Conservation (phyloP, 2,113 vertebrate genomes). For the Ophthalmolycus amberensis region DNA sequence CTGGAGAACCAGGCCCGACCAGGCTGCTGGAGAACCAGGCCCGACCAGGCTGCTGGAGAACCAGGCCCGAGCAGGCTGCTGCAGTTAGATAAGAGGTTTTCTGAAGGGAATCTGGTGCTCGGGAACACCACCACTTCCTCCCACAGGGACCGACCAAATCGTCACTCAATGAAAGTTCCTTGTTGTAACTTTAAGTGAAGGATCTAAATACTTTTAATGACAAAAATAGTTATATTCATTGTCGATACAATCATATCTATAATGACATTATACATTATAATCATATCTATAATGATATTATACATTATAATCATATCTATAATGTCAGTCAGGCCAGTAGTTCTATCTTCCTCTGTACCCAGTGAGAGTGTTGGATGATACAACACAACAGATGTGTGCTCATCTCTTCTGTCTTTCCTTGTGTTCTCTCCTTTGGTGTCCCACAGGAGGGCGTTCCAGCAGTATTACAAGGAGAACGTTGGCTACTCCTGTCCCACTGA, state of each 20-base stretch:
- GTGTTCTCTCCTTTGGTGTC: slow-evolving; percentile 3
- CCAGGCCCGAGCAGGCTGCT: too few relatives aligned
- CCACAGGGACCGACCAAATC: too few relatives aligned
- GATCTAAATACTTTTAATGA: too few relatives aligned
- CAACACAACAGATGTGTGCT: not conserved
- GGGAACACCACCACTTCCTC: too few relatives aligned
- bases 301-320: not conserved
- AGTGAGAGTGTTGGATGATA: not conserved
- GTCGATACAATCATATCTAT: not conserved
- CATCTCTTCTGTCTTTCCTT: not conserved
- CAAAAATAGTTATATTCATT: too few relatives aligned
- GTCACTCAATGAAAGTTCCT: too few relatives aligned
- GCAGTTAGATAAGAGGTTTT: too few relatives aligned
- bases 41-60: too few relatives aligned
- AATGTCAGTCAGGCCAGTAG: not conserved
- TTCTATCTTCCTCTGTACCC: not conserved
- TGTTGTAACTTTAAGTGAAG: too few relatives aligned
- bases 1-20: too few relatives aligned
- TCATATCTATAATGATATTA: not conserved
- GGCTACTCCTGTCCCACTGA: slow-evolving; percentile 98
- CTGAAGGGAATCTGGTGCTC: too few relatives aligned
- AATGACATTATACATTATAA: not conserved
- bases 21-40: too few relatives aligned
- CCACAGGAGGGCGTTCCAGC: slow-evolving; percentile 94
- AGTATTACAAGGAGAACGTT: slow-evolving; percentile 97